Evolutionary conservation across 2,797 vertebrate species (phyloP).

Genomic region (Garrulus glandarius): DNA sequence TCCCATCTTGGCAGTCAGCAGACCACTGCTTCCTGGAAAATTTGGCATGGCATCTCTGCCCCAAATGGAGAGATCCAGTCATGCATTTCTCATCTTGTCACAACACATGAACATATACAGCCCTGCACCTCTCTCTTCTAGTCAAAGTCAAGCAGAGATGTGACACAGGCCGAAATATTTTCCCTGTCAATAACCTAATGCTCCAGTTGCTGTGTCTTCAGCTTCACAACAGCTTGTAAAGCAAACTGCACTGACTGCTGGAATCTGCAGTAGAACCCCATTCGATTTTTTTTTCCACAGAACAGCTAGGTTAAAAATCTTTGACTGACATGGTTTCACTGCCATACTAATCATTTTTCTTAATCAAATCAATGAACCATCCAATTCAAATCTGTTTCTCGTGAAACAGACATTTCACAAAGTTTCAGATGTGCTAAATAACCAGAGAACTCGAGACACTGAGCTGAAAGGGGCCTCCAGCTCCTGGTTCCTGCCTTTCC

Average conservation of each 20-base stretch:
- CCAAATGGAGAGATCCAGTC: neutral
- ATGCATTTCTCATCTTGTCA: neutral
- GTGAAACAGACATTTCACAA: neutral
- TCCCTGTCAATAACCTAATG: neutral
- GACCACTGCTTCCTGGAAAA: neutral
- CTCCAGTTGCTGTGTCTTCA: neutral
- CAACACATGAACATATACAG: neutral
- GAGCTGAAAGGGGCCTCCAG: neutral
- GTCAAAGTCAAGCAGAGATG: neutral
- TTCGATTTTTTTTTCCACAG: neutral
- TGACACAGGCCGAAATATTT: neutral
- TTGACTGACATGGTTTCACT: constrained; percentile 24
- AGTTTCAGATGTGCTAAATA: neutral
- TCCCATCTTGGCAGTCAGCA: neutral
- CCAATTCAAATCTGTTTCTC: constrained; percentile 28
- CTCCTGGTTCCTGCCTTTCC: neutral
- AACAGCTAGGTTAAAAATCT: constrained; percentile 48
- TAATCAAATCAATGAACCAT: constrained; percentile 28
- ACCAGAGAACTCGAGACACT: neutral
- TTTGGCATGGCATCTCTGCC: neutral
- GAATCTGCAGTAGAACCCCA: neutral
- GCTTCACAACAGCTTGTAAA: neutral
- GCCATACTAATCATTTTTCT: neutral
- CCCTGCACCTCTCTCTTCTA: neutral
- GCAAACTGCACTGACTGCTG: neutral